Base-by-base conservation (phyloP, 2,888 invertebrate genomes). In the Acanthopleura granulata region DNA sequence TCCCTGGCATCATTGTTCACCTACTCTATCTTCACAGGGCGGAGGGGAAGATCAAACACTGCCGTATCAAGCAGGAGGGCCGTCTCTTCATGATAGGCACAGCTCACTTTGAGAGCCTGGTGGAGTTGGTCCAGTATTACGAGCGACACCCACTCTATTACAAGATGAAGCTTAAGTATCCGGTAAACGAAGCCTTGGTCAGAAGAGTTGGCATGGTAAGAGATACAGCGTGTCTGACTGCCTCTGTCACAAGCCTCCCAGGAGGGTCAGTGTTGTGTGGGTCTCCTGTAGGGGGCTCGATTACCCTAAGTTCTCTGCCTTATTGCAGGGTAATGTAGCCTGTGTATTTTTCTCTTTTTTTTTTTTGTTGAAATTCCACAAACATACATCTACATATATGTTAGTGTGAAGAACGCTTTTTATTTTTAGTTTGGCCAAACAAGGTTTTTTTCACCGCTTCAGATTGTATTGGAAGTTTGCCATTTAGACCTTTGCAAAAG, bases 21-120 rank as follows among this genome's bases (percentile, higher is more conserved):
- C 40, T 40, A 9, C 9, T 40, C 40, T 40, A 9, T 3, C 12
- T 57, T 79, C 92, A 72, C 89, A 96, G 97, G 87, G 95, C 96
- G 1, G 97, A 97, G 85, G 95, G 94, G 74, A 96, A 97, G 91
- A 97, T 98, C 80, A 99, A 99, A 90, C 99, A 99, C 90, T 99
- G 98, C 90, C 94, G 97, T 72, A 96, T 99, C 78, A 96, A 96
- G 91, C 93, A 95, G 72, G 98, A 98, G 87, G 98, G 97, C 0
- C 93, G 97, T 0, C 91, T 97, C 18, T 98, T 96, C 90, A 94
- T 95, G 0, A 96, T 98, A 79, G 97, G 98, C 50, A 94, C 94
- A 0, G 95, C 95, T 50, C 95, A 96, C 88, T 99, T 99, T 91
- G 99, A 99, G 91, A 97, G 96, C 86, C 92, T 99, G n/a, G 95